phyloP scores from a whole-genome alignment of 2,888 invertebrate genomes.

The Blera fallax region DNA sequence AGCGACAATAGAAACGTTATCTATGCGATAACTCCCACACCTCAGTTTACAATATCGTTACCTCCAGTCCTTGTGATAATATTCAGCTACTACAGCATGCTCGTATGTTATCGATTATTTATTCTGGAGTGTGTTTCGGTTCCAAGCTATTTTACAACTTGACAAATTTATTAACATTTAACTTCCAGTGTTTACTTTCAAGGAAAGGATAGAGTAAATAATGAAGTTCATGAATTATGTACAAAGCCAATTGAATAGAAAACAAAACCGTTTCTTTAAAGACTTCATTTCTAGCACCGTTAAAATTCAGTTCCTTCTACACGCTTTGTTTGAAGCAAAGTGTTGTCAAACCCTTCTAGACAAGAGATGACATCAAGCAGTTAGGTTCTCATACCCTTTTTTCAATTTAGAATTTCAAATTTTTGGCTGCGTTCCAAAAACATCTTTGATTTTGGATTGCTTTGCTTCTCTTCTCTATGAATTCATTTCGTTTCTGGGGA shows the following conservation, averaged over 20 bases:
- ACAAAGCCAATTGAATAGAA: background rate
- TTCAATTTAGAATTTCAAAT: constrained; percentile 46
- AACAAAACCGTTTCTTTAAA: background rate
- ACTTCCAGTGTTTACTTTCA: background rate
- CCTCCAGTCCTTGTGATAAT: too few species aligned
- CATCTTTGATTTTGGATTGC: constrained; percentile 42
- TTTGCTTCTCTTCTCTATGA: constrained; percentile 33
- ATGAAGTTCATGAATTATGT: background rate
- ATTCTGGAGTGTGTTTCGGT: background rate
- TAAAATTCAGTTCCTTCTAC: background rate
- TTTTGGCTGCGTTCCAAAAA: constrained; percentile 48
- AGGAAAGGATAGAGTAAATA: background rate
- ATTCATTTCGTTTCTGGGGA: constrained; percentile 24
- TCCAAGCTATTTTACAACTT: background rate
- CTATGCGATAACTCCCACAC: too few species aligned
- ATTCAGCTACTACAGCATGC: too few species aligned
- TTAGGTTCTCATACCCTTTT: background rate
- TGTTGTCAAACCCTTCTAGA: background rate
- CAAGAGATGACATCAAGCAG: background rate
- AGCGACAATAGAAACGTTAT: too few species aligned
- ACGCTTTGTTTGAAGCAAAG: background rate
- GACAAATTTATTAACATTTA: background rate
- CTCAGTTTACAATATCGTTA: too few species aligned
- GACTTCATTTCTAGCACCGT: background rate
- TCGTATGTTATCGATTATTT: background rate